These are phyloP conservation scores for Samia ricini DNA, from an alignment of 1,140 invertebrate genomes.

Conservation along the genomic window DNA sequence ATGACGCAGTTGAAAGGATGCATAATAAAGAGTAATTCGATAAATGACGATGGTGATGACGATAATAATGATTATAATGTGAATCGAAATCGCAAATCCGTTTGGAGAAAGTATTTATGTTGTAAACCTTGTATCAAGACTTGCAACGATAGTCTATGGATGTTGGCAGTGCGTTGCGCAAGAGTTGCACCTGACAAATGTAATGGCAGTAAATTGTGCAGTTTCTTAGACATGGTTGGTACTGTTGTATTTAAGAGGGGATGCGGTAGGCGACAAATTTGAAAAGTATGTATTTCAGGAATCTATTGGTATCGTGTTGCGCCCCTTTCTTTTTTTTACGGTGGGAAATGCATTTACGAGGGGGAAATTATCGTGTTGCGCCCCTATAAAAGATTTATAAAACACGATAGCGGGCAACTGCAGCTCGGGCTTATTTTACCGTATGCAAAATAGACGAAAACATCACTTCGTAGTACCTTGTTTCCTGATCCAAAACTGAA, in stretches of 20 bases:
- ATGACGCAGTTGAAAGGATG: constrained; percentile 43
- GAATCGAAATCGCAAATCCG: constrained; percentile 2
- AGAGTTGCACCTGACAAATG: constrained; percentile 39
- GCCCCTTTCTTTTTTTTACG: no score
- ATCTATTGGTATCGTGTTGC: no score
- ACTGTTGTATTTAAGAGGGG: constrained; percentile 44
- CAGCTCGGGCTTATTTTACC: no score
- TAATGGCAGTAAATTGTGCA: constrained; percentile 43
- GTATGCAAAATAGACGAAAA: no score
- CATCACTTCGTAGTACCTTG: no score
- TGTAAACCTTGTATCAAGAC: constrained; percentile 40
- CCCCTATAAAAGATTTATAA: no score
- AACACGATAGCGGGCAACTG: no score
- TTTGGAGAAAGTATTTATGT: constrained; percentile 41
- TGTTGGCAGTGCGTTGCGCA: constrained; percentile 61
- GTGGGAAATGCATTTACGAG: no score
- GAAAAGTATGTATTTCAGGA: no score
- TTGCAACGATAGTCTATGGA: constrained; percentile 45
- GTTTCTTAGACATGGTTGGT: constrained; percentile 56
- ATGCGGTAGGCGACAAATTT: no score
- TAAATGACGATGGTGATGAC: constrained; percentile 35
- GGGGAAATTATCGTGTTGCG: no score
- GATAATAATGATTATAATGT: constrained; percentile 16
- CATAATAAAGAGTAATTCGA: constrained; percentile 41
- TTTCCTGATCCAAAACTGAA: no score